A percentile compares a stretch with the other conserved stretches of the same genome.
Evolutionary conservation across 2,113 vertebrate genomes (phyloP).

Genomic region (Mastomys coucha): DNA sequence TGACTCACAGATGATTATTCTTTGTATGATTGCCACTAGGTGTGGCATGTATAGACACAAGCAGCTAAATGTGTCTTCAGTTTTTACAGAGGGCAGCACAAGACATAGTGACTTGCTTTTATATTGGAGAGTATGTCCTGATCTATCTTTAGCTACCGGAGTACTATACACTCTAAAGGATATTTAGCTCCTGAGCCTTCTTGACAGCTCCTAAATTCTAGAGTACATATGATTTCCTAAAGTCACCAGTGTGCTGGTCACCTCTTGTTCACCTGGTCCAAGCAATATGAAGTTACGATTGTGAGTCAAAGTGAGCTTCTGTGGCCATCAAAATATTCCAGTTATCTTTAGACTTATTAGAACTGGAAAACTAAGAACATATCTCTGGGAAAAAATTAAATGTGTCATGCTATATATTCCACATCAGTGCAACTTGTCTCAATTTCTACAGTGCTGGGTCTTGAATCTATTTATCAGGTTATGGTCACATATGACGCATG

Average conservation of each 20-base stretch:
- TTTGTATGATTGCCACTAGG: not conserved
- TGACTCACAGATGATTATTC: not conserved
- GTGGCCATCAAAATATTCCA: not conserved
- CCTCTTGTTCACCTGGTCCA: not conserved
- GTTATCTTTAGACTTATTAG: not conserved
- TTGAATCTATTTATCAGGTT: not conserved
- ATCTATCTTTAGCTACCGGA: no score
- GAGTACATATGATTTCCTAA: no score
- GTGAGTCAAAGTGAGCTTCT: not conserved
- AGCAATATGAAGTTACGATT: not conserved
- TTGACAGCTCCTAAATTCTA: no score
- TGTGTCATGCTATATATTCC: not conserved
- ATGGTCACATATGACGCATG: not conserved
- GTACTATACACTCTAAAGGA: no score
- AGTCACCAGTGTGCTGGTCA: not conserved
- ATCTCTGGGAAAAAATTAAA: not conserved
- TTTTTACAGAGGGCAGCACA: not conserved
- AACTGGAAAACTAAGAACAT: not conserved
- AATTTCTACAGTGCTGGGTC: not conserved
- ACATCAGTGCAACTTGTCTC: not conserved
- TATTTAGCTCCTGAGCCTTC: no score
- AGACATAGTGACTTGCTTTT: no score
- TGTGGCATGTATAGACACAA: not conserved
- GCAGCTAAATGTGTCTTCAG: not conserved
- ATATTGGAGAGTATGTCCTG: no score